These are phyloP conservation scores for Glossophaga mutica DNA, from an alignment of 2,797 vertebrate species.

Conservation along the genomic window DNA sequence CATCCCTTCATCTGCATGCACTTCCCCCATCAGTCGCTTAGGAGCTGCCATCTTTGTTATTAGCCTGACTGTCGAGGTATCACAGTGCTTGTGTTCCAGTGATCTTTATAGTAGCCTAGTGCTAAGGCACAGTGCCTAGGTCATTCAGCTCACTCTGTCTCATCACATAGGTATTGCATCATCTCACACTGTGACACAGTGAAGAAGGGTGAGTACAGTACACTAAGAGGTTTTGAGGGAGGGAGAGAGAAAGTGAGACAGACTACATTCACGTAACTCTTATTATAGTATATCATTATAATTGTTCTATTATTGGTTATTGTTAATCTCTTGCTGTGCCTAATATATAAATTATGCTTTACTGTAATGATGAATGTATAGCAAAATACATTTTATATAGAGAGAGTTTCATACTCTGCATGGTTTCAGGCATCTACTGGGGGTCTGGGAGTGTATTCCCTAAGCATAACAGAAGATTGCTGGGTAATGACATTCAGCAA, in stretches of 20 bases:
- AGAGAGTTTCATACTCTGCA: neutral
- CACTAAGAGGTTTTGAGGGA: neutral
- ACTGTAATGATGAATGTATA: neutral
- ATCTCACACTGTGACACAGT: neutral
- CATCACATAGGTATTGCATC: neutral
- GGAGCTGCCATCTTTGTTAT: neutral
- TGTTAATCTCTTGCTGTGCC: neutral
- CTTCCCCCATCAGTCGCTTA: neutral
- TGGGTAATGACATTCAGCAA: neutral
- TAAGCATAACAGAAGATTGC: neutral
- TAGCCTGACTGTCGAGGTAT: neutral
- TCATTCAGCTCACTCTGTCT: neutral
- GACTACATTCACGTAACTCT: neutral
- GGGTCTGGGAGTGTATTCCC: neutral
- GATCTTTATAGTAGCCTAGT: neutral
- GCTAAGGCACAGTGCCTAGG: neutral
- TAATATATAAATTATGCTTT: neutral
- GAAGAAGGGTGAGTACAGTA: neutral
- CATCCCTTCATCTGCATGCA: no score
- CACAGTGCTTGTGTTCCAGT: neutral
- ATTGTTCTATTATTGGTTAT: neutral
- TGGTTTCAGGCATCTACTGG: neutral
- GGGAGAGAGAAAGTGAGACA: neutral
- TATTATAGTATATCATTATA: neutral
- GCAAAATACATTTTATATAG: neutral